Evolutionary conservation across 2,888 invertebrate genomes (phyloP).

Genomic region (Apocheima hispidaria): DNA sequence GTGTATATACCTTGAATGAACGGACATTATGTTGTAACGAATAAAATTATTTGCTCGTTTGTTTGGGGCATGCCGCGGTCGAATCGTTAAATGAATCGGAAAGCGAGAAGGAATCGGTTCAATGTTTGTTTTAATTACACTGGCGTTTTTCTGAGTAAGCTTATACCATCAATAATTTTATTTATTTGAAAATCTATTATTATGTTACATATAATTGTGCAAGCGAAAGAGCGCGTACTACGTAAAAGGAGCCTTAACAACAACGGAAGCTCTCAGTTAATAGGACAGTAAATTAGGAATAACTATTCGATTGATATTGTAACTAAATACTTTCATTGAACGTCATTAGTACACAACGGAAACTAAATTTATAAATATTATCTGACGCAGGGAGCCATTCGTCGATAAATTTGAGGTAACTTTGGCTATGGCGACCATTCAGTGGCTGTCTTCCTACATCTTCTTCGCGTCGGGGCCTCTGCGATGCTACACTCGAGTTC

Average conservation of each 20-base stretch:
- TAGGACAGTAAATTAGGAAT: too few species aligned
- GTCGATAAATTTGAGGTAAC: constrained; percentile 41
- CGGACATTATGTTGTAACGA: neutral
- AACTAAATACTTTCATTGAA: too few species aligned
- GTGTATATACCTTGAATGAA: neutral
- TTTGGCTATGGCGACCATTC: constrained; percentile 58
- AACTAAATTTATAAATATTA: neutral
- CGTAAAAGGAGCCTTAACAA: too few species aligned
- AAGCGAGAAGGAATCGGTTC: constrained; percentile 13
- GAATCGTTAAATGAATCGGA: constrained; percentile 20
- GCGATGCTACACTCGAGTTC: constrained; percentile 54
- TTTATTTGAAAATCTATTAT: too few species aligned
- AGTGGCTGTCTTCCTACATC: constrained; percentile 62
- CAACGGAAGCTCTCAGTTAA: too few species aligned
- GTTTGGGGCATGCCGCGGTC: constrained; percentile 8
- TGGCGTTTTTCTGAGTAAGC: neutral
- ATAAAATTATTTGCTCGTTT: constrained; percentile 16
- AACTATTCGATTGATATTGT: too few species aligned
- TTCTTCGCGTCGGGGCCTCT: constrained; percentile 56
- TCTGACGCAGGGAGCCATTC: constrained; percentile 49
- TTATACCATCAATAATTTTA: too few species aligned
- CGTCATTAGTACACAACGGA: too few species aligned
- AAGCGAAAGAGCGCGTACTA: too few species aligned
- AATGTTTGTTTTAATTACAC: constrained; percentile 11
- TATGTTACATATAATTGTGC: too few species aligned